Conservation (phyloP, 2,113 vertebrate species). For the Uropsilus gracilis region DNA sequence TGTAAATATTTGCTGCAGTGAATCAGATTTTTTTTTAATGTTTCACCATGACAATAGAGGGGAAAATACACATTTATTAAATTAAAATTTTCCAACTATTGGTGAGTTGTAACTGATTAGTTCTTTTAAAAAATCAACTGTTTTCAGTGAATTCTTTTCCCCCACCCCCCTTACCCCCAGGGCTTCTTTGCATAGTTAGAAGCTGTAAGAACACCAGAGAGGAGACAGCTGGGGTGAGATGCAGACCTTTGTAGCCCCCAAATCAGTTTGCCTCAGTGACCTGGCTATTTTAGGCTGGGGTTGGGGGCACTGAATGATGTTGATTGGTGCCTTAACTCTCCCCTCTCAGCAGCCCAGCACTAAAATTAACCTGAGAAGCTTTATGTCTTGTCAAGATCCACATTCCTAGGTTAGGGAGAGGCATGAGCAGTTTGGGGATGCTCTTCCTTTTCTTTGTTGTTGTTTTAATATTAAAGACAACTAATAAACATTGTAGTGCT, state of each 20-base stretch:
- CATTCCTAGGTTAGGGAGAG: constrained; percentile 14
- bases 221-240: constrained; percentile 36
- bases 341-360: constrained; percentile 29
- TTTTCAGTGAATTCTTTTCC: constrained; percentile 71
- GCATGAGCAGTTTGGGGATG: not conserved
- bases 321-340: not conserved
- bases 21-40: not conserved
- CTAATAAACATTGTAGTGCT: not conserved
- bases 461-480: constrained; percentile 20
- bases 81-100: constrained; percentile 51
- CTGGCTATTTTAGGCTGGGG: constrained; percentile 54
- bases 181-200: constrained; percentile 47
- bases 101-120: constrained; percentile 33
- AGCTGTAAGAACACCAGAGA: constrained; percentile 26
- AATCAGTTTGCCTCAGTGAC: constrained; percentile 67
- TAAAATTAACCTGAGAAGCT: constrained; percentile 60
- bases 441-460: not conserved
- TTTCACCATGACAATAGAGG: not conserved
- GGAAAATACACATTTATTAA: constrained; percentile 7
- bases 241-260: constrained; percentile 52
- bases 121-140: constrained; percentile 62
- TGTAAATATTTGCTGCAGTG: not conserved
- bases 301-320: not conserved
- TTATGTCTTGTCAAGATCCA: constrained; percentile 47
- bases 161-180: constrained; percentile 3